Base-by-base conservation (phyloP, 2,113 vertebrate species). In the Tringa solitaria region DNA sequence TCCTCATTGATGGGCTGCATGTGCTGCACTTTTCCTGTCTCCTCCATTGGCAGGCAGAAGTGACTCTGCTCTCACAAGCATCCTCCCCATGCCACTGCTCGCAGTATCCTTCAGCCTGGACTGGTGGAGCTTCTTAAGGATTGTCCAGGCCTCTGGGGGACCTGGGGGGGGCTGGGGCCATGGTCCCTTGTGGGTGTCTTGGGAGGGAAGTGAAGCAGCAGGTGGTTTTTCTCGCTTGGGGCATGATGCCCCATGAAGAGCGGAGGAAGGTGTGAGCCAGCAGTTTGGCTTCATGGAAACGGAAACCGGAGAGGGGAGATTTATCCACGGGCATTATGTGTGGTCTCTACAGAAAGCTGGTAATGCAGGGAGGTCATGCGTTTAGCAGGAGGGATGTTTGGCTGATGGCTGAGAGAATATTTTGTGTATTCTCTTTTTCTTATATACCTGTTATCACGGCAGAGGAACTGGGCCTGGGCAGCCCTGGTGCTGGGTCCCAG, bases 281-380 rank as follows among this genome's bases (percentile, higher is more conserved):
- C 72, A 95, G 76, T 45, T 93, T 92, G 95, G 91, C 73, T 48
- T 94, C 93, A 92, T 70, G 92, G 95, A 95, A 86, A 92, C 1
- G 33, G 93, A 96, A 97, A 94, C 83, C 21, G 20, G 95, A 96
- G 88, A 93, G 85, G 90, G 39, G 75, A 92, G 72, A 78, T 86
- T 96, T 96, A 81, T 92, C 90, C 93, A 96, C 27, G 39, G 94
- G 77, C 93, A 87, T 93, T 94, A 84, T 97, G 94, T 96, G 89
- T 96, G 95, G 94, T 95, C 95, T 81, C 91, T 92, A 78, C 89
- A 94, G 93, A 89, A 81, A 95, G 69, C 83, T 86, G 75, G 75
- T 41, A 88, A 88, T 82, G 86, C 86, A 86, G 86, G 22, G 91
- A 92, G 94, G 80, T 95, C 94, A 86, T 35, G 91, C 16, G 0